Evolutionary conservation across 2,113 vertebrate species (phyloP).

Genomic region (Odontesthes bonariensis): DNA sequence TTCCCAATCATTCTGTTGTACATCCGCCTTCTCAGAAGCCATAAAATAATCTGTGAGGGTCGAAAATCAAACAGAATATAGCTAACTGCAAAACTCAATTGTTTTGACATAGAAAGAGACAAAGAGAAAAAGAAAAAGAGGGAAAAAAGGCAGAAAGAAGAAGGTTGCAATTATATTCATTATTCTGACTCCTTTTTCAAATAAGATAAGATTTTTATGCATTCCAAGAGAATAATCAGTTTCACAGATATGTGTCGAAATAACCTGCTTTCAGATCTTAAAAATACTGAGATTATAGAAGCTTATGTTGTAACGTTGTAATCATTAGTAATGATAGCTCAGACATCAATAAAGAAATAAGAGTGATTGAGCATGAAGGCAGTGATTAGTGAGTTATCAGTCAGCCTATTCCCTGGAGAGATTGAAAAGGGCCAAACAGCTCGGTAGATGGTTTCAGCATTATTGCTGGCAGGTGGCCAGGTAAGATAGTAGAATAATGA

Average conservation of each 20-base stretch:
- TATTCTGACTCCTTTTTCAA: neutral
- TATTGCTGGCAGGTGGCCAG: conserved; percentile 84
- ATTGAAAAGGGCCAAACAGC: conserved; percentile 83
- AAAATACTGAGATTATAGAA: neutral
- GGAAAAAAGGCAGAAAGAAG: conserved; percentile 33
- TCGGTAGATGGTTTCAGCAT: conserved; percentile 77
- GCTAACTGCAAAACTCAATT: conserved; percentile 84
- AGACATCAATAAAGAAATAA: conserved; percentile 4
- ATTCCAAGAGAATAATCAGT: neutral
- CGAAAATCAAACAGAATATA: conserved; percentile 78
- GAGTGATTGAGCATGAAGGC: conserved; percentile 12
- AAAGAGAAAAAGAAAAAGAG: conserved; percentile 7
- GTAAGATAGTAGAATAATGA: conserved; percentile 60
- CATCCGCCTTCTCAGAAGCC: conserved; percentile 25
- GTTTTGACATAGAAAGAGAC: conserved; percentile 80
- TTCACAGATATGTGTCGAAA: neutral
- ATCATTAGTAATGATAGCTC: neutral
- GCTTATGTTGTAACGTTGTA: neutral
- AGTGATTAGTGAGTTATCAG: conserved; percentile 12
- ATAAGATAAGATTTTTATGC: neutral
- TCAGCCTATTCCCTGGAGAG: conserved; percentile 39
- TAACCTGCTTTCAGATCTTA: neutral
- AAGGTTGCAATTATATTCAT: neutral
- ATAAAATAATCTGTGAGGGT: conserved; percentile 54
- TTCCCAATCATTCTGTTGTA: conserved; percentile 16